These are phyloP conservation scores for Campylomormyrus numenius DNA, from an alignment of 2,113 vertebrate species.

Conservation along the genomic window DNA sequence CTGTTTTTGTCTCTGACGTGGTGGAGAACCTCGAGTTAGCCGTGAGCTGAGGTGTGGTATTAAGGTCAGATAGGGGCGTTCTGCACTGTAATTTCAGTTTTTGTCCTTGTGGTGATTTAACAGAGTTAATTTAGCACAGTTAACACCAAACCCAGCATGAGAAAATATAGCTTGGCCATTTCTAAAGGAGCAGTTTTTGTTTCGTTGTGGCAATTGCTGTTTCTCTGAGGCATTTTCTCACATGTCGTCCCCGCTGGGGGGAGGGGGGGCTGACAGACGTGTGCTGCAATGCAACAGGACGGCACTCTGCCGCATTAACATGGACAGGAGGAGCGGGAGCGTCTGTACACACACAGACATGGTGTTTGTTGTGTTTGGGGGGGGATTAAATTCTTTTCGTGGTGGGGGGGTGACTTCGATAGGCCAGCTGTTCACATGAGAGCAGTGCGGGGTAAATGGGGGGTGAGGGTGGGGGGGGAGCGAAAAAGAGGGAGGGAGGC, in stretches of 20 bases:
- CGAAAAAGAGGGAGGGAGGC: constrained; percentile 21
- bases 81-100: neutral
- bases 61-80: neutral
- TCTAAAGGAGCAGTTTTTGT: neutral
- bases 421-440: constrained; percentile 45
- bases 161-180: neutral
- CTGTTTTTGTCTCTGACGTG: neutral
- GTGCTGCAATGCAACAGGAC: constrained; percentile 17
- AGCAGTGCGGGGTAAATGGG: constrained; percentile 6
- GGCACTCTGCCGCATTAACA: neutral
- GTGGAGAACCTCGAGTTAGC: neutral
- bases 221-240: neutral
- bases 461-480: constrained; percentile 29
- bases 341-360: constrained; percentile 35
- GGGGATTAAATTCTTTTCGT: constrained; percentile 43
- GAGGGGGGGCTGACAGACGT: constrained; percentile 1
- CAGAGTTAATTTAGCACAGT: neutral
- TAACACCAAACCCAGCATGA: neutral
- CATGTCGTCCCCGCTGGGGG: neutral
- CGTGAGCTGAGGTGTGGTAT: neutral
- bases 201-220: neutral
- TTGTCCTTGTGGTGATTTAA: neutral
- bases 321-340: constrained; percentile 27
- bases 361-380: constrained; percentile 47
- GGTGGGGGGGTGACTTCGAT: constrained; percentile 29